phyloP scores from a whole-genome alignment of 2,888 invertebrate species.

The Helleia helle region DNA sequence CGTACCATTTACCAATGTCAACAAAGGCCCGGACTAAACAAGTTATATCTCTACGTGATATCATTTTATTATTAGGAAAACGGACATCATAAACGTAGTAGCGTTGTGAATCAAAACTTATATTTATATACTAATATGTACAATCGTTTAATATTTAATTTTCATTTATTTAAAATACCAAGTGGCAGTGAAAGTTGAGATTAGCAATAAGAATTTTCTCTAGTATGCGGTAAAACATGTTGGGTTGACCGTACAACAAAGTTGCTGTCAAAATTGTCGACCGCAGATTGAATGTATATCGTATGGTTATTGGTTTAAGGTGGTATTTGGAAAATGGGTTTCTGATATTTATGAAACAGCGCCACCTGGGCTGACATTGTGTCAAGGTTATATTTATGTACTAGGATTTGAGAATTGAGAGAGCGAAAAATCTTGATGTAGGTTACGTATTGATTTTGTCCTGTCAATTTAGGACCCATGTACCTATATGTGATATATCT shows the following conservation, averaged over 20 bases:
- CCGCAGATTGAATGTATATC: background rate
- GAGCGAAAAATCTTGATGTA: background rate
- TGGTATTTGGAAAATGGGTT: background rate
- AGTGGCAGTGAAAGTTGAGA: background rate
- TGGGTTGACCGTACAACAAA: background rate
- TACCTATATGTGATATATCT: too few relatives aligned
- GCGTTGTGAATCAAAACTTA: too few relatives aligned
- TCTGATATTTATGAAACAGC: background rate
- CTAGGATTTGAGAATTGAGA: background rate
- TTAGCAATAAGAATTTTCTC: background rate
- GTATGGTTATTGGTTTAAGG: background rate
- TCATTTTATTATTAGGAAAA: background rate
- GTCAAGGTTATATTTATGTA: conserved; percentile 1
- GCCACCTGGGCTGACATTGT: conserved; percentile 2
- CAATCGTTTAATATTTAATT: too few relatives aligned
- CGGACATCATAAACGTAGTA: background rate
- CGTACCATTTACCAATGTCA: conserved; percentile 43
- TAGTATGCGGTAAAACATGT: conserved; percentile 1
- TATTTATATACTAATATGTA: too few relatives aligned
- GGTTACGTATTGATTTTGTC: background rate
- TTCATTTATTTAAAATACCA: background rate
- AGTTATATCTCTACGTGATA: conserved; percentile 15
- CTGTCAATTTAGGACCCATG: too few relatives aligned
- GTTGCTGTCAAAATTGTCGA: background rate
- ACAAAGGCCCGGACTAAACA: conserved; percentile 29